Conservation (phyloP, 2,888 invertebrate genomes). For the Tachina lurida region DNA sequence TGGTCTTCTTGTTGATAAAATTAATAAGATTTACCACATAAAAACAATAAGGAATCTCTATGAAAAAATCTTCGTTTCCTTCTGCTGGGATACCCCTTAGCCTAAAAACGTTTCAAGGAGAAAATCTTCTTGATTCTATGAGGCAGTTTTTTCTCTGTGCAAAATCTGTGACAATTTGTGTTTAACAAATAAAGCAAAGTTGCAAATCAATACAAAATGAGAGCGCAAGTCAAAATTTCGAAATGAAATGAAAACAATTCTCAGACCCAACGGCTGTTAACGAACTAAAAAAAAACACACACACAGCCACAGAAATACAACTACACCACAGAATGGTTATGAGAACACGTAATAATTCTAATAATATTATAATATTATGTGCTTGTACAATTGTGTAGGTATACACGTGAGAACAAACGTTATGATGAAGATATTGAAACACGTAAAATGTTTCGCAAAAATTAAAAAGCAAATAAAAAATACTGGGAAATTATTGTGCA, state of each 20-base stretch:
- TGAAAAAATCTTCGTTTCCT: no score
- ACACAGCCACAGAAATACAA: not conserved
- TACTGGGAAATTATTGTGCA: constrained; percentile 51
- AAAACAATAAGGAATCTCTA: no score
- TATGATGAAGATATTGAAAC: not conserved
- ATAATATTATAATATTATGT: constrained; percentile 28
- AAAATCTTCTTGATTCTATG: no score
- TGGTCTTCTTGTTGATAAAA: no score
- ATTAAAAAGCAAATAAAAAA: not conserved
- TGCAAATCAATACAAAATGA: constrained; percentile 71
- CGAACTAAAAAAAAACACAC: not conserved
- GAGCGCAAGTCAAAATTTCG: constrained; percentile 70
- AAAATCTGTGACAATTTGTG: constrained; percentile 21
- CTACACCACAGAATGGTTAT: not conserved
- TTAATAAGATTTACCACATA: no score
- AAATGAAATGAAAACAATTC: constrained; percentile 29
- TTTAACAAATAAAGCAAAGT: constrained; percentile 3
- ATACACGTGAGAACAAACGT: not conserved
- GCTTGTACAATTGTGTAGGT: not conserved
- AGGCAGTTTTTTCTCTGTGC: no score
- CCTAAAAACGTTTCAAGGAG: no score
- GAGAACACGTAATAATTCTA: constrained; percentile 29
- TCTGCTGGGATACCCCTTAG: no score
- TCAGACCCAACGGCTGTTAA: constrained; percentile 46
- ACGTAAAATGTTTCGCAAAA: constrained; percentile 19